phyloP scores from a whole-genome alignment of 2,888 invertebrate genomes.

The Elegia similella region DNA sequence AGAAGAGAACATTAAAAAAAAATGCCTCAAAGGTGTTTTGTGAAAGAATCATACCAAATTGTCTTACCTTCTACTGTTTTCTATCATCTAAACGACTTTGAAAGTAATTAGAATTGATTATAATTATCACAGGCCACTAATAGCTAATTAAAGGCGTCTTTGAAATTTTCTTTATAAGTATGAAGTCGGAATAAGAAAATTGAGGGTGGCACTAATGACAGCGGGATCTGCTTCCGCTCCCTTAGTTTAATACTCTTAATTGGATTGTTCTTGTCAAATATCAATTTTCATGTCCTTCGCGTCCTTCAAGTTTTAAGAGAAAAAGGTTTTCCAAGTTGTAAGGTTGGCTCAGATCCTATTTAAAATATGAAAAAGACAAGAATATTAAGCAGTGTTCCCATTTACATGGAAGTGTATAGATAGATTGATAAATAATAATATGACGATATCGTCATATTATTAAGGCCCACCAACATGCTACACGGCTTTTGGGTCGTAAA shows the following conservation, averaged over 20 bases:
- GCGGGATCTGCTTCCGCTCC: constrained; percentile 20
- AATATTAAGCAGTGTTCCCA: too few relatives aligned
- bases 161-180: constrained; percentile 22
- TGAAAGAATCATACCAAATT: too few relatives aligned
- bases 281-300: constrained; percentile 28
- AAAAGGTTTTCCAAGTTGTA: neutral
- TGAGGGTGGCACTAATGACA: constrained; percentile 26
- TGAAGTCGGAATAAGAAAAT: constrained; percentile 22
- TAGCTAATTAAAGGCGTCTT: constrained; percentile 30
- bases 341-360: neutral
- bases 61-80: too few relatives aligned
- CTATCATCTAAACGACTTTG: too few relatives aligned
- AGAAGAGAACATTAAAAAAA: too few relatives aligned
- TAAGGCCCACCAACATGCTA: too few relatives aligned
- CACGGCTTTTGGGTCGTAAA: too few relatives aligned
- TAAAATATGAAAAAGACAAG: neutral
- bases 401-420: too few relatives aligned
- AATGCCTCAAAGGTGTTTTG: too few relatives aligned
- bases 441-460: too few relatives aligned
- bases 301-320: neutral
- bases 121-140: constrained; percentile 24
- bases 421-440: too few relatives aligned
- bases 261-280: constrained; percentile 35
- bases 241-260: constrained; percentile 33
- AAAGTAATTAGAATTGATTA: too few relatives aligned